Conservation (phyloP, 2,113 vertebrate species). For the Syngnathus scovelli region DNA sequence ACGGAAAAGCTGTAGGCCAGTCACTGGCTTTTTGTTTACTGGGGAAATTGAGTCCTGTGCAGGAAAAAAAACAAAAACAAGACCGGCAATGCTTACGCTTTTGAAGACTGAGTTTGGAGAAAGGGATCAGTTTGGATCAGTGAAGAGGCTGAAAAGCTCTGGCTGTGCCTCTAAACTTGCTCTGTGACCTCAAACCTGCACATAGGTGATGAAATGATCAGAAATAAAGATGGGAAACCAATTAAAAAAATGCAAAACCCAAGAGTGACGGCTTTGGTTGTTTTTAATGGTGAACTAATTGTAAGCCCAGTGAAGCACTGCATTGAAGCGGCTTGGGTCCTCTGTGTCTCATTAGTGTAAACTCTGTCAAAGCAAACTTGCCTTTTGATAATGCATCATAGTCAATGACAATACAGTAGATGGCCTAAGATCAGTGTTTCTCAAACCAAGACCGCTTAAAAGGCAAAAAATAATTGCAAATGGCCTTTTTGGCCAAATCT, state of each 20-base stretch:
- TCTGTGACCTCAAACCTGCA: slow-evolving; percentile 6
- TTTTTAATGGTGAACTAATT: background rate
- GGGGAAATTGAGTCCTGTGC: slow-evolving; percentile 7
- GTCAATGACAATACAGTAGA: background rate
- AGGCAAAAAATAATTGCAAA: background rate
- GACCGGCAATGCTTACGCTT: background rate
- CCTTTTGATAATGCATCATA: background rate
- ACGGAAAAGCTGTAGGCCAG: slow-evolving; percentile 14
- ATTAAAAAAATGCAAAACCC: background rate
- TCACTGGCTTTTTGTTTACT: slow-evolving; percentile 18
- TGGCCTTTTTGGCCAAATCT: background rate
- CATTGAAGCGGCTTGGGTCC: background rate
- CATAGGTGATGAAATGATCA: slow-evolving; percentile 36
- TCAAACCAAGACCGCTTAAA: background rate
- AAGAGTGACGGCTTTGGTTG: background rate
- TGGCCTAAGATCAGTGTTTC: background rate
- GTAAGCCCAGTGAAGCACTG: background rate
- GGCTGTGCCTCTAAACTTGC: slow-evolving; percentile 12
- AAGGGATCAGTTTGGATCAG: slow-evolving; percentile 4
- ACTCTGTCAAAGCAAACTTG: background rate
- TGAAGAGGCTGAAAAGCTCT: background rate
- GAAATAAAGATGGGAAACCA: slow-evolving; percentile 10
- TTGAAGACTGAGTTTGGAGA: slow-evolving; percentile 3
- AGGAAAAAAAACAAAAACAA: slow-evolving; percentile 10
- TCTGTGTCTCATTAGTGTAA: background rate